Base-by-base conservation (phyloP, 2,888 invertebrate species). In the Cristatella mucedo region DNA sequence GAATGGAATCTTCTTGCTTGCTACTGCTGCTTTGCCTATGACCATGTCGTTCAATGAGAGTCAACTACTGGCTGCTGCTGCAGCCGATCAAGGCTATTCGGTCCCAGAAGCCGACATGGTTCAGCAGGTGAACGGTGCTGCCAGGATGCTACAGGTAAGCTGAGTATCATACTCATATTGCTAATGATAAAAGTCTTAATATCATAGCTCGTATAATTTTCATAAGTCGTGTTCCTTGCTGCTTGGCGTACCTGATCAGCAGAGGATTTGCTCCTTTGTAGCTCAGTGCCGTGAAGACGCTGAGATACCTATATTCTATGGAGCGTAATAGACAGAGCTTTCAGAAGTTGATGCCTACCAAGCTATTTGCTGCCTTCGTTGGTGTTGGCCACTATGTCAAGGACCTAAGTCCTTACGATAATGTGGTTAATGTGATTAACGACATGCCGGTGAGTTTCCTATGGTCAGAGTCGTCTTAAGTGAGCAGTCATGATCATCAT, bases 361-460 rank as follows among this genome's bases (percentile, higher is more conserved):
- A 57, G 4, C 47, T 68, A 42, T 66, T 64, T 49, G 63, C 61
- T 41, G 53, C 53, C 49, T 69, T 69, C 50, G 64, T 68, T 16
- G 66, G 67, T 46, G 52, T 68, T 21, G 68, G 68, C 2, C 67
- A 68, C 46, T 69, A 68, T 51, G 60, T 62, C 33, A 53, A 57
- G 41, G 60, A 66, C 22, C 48, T 66, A 13, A 49, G 50, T 11
- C 55, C 56, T 4, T 67, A 66, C 44, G 53, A 53, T 42, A 46
- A 48, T 19, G 50, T 68, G 11, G 61, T 63, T 7, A 53, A 56
- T 9, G 50, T 46, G 33, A 56, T 63, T 21, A 59, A 61, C 43
- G 44, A 47, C 26, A 49, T 63, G 21, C 44, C 53, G 4, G 59
- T 59, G 44, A 53, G 58, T 54, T 7, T n/a, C n/a, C n/a, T n/a